A percentile compares a stretch with the other conserved stretches of the same genome.
Evolutionary conservation across 2,888 invertebrate genomes (phyloP).

Genomic region (Onchidella celtica): DNA sequence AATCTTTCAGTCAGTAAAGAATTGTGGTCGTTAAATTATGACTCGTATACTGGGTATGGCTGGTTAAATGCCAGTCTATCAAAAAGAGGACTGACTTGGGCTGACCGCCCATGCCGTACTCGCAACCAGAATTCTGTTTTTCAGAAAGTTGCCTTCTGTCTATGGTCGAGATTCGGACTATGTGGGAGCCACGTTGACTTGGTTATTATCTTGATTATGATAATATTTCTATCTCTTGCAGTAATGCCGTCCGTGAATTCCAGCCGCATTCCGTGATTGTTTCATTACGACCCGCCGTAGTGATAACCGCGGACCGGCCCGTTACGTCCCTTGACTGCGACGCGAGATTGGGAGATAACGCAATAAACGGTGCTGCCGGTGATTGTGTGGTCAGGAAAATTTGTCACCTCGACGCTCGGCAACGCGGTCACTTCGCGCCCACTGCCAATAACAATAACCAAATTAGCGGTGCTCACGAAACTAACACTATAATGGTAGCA

Average conservation of each 20-base stretch:
- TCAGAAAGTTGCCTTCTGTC: too few species aligned
- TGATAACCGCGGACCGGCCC: neutral
- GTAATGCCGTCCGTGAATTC: neutral
- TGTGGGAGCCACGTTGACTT: too few species aligned
- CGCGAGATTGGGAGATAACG: constrained; percentile 26
- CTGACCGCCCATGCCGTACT: too few species aligned
- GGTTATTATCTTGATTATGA: too few species aligned
- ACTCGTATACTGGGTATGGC: too few species aligned
- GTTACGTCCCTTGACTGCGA: neutral
- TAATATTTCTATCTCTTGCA: too few species aligned
- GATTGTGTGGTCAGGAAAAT: constrained; percentile 22
- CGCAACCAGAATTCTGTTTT: too few species aligned
- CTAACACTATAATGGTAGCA: neutral
- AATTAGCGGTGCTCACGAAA: constrained; percentile 38
- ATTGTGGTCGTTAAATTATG: too few species aligned
- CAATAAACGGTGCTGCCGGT: neutral
- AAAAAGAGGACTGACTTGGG: too few species aligned
- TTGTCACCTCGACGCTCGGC: constrained; percentile 3
- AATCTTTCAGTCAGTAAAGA: too few species aligned
- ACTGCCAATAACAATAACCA: constrained; percentile 20
- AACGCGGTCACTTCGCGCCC: neutral
- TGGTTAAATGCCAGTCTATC: too few species aligned
- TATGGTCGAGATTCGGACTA: too few species aligned
- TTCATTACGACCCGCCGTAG: constrained; percentile 11
- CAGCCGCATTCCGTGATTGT: neutral